Conservation (phyloP, 2,113 vertebrate genomes). For the Equus przewalskii region DNA sequence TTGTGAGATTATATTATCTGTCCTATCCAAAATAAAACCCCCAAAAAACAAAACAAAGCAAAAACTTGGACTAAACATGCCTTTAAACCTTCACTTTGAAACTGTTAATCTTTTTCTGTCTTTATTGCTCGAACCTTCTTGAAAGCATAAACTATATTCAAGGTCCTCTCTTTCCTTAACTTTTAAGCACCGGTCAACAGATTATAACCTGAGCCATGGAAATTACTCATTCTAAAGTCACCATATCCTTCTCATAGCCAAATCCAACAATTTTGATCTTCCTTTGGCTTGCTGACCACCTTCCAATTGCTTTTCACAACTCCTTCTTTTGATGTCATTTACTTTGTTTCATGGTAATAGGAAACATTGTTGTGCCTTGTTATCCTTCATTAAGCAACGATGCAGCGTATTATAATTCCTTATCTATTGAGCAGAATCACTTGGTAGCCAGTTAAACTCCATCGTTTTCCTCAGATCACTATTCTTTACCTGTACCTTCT, state of each 20-base stretch:
- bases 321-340: neutral
- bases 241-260: neutral
- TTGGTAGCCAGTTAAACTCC: neutral
- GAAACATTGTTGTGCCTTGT: neutral
- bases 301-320: neutral
- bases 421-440: neutral
- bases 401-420: neutral
- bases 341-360: neutral
- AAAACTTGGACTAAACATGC: neutral
- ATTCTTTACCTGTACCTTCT: neutral
- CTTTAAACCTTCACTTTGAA: neutral
- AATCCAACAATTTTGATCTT: neutral
- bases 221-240: neutral
- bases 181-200: neutral
- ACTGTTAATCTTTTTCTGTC: neutral
- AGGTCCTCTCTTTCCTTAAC: neutral
- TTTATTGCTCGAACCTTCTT: neutral
- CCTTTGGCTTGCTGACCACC: neutral
- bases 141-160: neutral
- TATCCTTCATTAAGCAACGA: neutral
- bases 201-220: neutral
- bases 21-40: neutral
- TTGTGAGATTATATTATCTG: slow-evolving; percentile 16
- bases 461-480: neutral
- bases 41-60: neutral